phyloP scores from a whole-genome alignment of 2,888 invertebrate genomes.

The Scrobipalpa costella region DNA sequence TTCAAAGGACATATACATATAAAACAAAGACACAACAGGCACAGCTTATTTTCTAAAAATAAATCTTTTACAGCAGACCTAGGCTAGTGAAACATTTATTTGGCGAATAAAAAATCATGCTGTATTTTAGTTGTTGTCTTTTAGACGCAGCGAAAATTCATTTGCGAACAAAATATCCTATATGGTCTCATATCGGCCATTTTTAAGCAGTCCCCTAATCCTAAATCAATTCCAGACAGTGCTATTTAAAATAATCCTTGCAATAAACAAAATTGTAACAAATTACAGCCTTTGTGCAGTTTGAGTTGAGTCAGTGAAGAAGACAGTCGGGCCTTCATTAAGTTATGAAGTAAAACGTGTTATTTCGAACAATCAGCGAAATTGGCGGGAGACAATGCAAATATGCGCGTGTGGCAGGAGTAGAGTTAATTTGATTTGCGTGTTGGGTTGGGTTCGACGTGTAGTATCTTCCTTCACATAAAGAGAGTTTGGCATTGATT shows the following conservation, averaged over 20 bases:
- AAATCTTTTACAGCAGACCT: too few relatives aligned
- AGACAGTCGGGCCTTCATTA: constrained; percentile 23
- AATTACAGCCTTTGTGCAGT: neutral
- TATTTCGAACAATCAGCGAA: constrained; percentile 36
- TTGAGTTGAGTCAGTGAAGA: constrained; percentile 4
- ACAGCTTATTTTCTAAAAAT: too few relatives aligned
- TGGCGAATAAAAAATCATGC: too few relatives aligned
- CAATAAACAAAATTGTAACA: constrained; percentile 6
- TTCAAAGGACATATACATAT: too few relatives aligned
- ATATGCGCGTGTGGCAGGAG: constrained; percentile 26
- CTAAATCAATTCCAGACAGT: neutral
- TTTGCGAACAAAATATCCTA: too few relatives aligned
- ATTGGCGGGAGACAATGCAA: constrained; percentile 35
- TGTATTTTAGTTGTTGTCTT: too few relatives aligned
- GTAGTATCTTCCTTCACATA: neutral
- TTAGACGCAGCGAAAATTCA: too few relatives aligned
- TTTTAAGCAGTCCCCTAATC: neutral
- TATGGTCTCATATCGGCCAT: too few relatives aligned
- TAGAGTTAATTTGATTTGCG: constrained; percentile 4
- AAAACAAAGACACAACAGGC: too few relatives aligned
- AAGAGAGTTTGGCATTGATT: too few relatives aligned
- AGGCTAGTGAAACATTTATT: too few relatives aligned
- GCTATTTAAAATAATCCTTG: constrained; percentile 1
- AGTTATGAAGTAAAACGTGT: constrained; percentile 26
- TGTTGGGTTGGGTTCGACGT: neutral